These are phyloP conservation scores for Pararge aegeria DNA, from an alignment of 1,140 invertebrate species.

Conservation along the genomic window DNA sequence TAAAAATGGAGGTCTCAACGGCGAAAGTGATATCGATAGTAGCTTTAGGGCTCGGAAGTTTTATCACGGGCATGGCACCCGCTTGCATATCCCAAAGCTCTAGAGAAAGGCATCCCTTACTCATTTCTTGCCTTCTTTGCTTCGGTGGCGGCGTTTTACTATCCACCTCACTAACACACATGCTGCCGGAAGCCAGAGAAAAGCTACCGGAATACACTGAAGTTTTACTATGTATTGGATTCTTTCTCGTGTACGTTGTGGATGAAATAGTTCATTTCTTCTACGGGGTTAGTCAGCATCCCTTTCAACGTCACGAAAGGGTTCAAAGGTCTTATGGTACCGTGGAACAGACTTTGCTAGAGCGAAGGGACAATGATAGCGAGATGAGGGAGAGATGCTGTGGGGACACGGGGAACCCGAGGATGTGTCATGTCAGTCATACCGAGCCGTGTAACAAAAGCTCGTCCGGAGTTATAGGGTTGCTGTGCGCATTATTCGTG, in stretches of 20 bases:
- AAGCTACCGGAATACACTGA: conserved; percentile 82
- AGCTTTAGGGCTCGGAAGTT: conserved; percentile 83
- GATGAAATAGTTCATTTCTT: conserved; percentile 88
- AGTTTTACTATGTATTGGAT: conserved; percentile 86
- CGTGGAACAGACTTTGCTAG: conserved; percentile 45
- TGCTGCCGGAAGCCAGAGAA: conserved; percentile 88
- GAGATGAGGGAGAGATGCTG: conserved; percentile 57
- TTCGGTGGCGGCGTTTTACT: conserved; percentile 93
- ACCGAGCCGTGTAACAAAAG: conserved; percentile 81
- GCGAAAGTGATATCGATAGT: conserved; percentile 87
- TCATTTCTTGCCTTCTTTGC: conserved; percentile 85
- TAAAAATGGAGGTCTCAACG: conserved; percentile 71
- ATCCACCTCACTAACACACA: conserved; percentile 90
- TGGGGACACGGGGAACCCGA: conserved; percentile 75
- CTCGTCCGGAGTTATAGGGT: conserved; percentile 81
- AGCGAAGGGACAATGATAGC: conserved; percentile 35
- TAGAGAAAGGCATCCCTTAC: conserved; percentile 79
- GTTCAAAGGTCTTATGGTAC: conserved; percentile 47
- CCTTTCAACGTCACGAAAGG: background rate
- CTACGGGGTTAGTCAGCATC: conserved; percentile 62
- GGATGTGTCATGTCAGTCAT: conserved; percentile 83
- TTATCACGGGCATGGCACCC: conserved; percentile 85
- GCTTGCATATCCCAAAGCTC: conserved; percentile 80
- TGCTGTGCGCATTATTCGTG: conserved; percentile 86
- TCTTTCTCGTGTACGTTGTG: conserved; percentile 89